Evolutionary conservation across 2,113 vertebrate genomes (phyloP).

Genomic region (Stigmatopora argus): DNA sequence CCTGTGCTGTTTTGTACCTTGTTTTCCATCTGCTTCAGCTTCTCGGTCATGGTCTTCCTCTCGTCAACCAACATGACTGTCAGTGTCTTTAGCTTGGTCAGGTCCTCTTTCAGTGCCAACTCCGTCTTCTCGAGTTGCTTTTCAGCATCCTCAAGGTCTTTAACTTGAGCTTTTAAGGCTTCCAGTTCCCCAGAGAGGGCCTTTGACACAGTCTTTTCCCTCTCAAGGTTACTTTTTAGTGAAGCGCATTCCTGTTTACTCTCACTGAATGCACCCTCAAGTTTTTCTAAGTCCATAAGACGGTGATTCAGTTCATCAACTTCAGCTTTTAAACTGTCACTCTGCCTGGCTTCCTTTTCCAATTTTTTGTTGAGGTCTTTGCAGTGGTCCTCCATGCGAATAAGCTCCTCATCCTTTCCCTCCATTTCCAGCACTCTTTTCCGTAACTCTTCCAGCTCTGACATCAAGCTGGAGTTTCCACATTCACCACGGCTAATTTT

Average conservation of each 20-base stretch:
- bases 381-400: constrained; percentile 92
- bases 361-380: constrained; percentile 88
- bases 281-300: constrained; percentile 89
- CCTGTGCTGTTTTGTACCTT: constrained; percentile 83
- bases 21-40: constrained; percentile 89
- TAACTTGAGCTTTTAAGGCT: constrained; percentile 80
- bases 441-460: constrained; percentile 86
- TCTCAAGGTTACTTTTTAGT: constrained; percentile 87
- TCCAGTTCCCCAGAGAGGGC: constrained; percentile 85
- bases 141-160: constrained; percentile 84
- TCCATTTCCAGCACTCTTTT: constrained; percentile 94
- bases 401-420: constrained; percentile 93
- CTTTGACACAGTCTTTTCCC: constrained; percentile 84
- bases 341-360: constrained; percentile 85
- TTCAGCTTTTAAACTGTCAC: constrained; percentile 81
- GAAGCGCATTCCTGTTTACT: constrained; percentile 89
- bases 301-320: constrained; percentile 89
- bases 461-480: constrained; percentile 80
- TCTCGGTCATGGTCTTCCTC: constrained; percentile 87
- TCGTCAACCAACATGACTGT: constrained; percentile 95
- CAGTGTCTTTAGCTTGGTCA: constrained; percentile 92
- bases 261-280: constrained; percentile 90
- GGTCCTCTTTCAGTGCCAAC: constrained; percentile 85
- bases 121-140: constrained; percentile 85
- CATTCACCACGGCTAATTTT: constrained; percentile 86